A percentile compares a stretch with the other conserved stretches of the same genome.
Evolutionary conservation across 2,113 vertebrate genomes (phyloP).

Genomic region (Hemibagrus wyckioides): DNA sequence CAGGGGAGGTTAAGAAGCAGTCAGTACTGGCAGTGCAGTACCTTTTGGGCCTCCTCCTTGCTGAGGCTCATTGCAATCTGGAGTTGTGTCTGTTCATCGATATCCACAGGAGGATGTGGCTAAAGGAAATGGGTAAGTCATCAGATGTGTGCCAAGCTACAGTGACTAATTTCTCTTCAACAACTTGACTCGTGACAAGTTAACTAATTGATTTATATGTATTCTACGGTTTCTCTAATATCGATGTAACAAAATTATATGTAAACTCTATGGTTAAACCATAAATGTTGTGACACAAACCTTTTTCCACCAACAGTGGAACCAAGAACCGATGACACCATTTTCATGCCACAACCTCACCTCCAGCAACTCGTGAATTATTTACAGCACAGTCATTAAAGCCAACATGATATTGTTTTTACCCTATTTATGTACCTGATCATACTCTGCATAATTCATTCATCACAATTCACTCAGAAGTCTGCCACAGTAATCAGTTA

Average conservation of each 20-base stretch:
- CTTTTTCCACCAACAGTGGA: too few species aligned
- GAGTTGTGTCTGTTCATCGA: slow-evolving; percentile 92
- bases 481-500: not conserved
- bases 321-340: too few species aligned
- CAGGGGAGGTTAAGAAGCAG: slow-evolving; percentile 24
- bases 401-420: not conserved
- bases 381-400: too few species aligned
- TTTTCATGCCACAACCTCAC: too few species aligned
- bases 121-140: slow-evolving; percentile 58
- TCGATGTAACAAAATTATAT: not conserved
- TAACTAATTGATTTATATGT: not conserved
- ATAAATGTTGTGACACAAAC: not conserved
- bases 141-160: slow-evolving; percentile 8
- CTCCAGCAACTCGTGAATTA: too few species aligned
- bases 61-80: slow-evolving; percentile 92
- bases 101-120: slow-evolving; percentile 72
- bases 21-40: slow-evolving; percentile 65
- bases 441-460: not conserved
- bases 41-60: slow-evolving; percentile 90
- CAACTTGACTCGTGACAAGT: not conserved
- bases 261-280: not conserved
- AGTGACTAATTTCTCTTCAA: not conserved
- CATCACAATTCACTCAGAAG: not conserved
- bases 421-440: not conserved
- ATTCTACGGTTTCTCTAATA: not conserved